Evolutionary conservation across 2,797 vertebrate genomes (phyloP).

Genomic region (Luscinia megarhynchos): DNA sequence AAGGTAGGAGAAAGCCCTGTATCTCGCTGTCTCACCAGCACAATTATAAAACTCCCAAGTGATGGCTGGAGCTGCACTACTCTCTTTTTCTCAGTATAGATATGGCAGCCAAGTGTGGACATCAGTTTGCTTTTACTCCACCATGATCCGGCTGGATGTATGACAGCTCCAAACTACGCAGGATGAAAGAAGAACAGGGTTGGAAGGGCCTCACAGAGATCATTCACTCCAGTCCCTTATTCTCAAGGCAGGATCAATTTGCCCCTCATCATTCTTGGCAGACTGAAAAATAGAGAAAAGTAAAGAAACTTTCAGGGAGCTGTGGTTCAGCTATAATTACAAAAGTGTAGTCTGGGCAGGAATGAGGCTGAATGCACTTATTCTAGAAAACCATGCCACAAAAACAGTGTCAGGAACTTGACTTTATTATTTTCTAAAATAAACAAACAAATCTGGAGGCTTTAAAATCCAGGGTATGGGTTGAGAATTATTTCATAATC

Average conservation of each 20-base stretch:
- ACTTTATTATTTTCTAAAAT: not conserved
- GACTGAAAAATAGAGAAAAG: not conserved
- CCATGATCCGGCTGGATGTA: fast-evolving
- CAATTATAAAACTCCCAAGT: fast-evolving
- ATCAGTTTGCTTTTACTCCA: not conserved
- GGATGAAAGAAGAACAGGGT: not conserved
- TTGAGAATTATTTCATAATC: not conserved
- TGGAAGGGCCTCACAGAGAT: not conserved
- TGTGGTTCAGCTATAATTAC: not conserved
- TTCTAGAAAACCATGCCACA: not conserved
- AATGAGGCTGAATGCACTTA: not conserved
- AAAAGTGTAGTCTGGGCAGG: not conserved
- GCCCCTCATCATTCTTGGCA: not conserved
- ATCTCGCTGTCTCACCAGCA: not conserved
- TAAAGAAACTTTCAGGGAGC: not conserved
- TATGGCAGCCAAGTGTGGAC: not conserved
- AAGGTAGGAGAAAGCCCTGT: not conserved
- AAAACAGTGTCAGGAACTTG: not conserved
- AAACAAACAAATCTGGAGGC: conserved; percentile 3
- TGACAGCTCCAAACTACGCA: not conserved
- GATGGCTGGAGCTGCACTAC: not conserved
- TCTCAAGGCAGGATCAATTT: conserved; percentile 9
- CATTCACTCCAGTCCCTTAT: not conserved
- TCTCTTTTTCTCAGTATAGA: not conserved
- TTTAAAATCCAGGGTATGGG: not conserved